Conservation (phyloP, 1,140 invertebrate genomes). For the Penaeus vannamei region DNA sequence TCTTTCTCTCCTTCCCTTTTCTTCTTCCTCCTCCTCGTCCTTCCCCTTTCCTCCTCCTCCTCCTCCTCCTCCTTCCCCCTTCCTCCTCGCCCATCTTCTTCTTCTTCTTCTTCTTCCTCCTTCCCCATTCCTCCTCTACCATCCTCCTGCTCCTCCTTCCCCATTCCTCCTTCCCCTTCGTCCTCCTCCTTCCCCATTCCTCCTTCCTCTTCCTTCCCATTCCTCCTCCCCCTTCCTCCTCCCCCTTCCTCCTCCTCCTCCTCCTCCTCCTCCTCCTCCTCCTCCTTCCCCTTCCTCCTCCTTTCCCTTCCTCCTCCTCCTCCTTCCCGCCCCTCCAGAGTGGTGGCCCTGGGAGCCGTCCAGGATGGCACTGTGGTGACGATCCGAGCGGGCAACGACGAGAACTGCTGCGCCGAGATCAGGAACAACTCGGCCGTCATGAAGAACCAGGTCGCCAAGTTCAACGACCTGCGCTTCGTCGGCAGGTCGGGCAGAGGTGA, state of each 20-base stretch:
- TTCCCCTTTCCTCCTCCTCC: too few relatives aligned
- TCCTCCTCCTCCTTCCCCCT: too few relatives aligned
- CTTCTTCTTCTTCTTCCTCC: too few relatives aligned
- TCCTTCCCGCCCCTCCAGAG: background rate
- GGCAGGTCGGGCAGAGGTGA: slow-evolving; percentile 48
- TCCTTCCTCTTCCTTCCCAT: background rate
- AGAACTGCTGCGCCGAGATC: slow-evolving; percentile 45
- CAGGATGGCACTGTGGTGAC: slow-evolving; percentile 45
- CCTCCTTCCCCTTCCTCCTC: background rate
- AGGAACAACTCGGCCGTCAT: slow-evolving; percentile 45
- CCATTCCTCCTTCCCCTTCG: too few relatives aligned
- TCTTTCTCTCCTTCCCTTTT: too few relatives aligned
- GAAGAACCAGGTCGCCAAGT: slow-evolving; percentile 53
- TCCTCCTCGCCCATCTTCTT: too few relatives aligned
- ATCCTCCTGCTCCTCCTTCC: too few relatives aligned
- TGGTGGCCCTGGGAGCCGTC: slow-evolving; percentile 35
- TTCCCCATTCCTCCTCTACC: too few relatives aligned
- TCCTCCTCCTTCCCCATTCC: background rate
- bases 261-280: background rate
- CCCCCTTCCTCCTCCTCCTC: background rate
- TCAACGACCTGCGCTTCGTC: slow-evolving; percentile 49
- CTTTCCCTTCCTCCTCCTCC: background rate
- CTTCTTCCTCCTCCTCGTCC: too few relatives aligned
- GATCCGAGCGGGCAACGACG: slow-evolving; percentile 42
- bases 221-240: background rate